Base-by-base conservation (phyloP, 2,113 vertebrate genomes). In the Bolborhynchus lineola region DNA sequence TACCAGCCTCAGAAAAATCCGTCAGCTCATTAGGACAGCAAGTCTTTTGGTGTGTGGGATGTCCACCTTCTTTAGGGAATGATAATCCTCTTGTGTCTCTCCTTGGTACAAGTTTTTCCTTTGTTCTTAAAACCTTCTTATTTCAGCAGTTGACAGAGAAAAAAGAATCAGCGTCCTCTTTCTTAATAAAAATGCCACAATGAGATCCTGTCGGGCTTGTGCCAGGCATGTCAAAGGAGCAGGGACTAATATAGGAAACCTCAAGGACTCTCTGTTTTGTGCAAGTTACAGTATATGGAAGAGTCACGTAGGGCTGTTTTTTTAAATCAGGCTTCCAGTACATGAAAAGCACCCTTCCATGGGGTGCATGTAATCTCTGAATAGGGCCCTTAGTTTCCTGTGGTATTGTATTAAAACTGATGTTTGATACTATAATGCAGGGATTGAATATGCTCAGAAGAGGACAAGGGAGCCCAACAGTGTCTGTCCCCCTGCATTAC, bases 41-140 rank as follows among this genome's bases (percentile, higher is more conserved):
- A 92, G 72, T 50, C 81, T 69, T 94, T 91, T 33, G 65, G 72
- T 75, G 90, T 69, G 86, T 18, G 19, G 84, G 82, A 93, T 46
- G 2, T 64, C 85, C 81, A 71, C 88, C 71, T 78, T 91, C 82
- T 88, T 86, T 84, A 65, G 44, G 59, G 87, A 82, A 85, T 44
- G 79, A 82, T 96, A 95, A 97, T 85, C 92, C 87, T 95, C 93
- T 88, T 39, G 70, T 78, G 77, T 93, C 83, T 80, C 68, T 87
- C 90, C 71, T 93, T 97, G 82, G 82, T 91, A 90, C 79, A 97
- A 96, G 88, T 96, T 86, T 91, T 84, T 79, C 60, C 95, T 97
- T 97, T 97, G 94, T 95, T 97, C 95, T 96, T 92, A 90, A 93
- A 96, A 95, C 92, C 93, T 95, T 91, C 90, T 97, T 96, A 95